Evolutionary conservation across 2,113 vertebrate species (phyloP), one percentile per base, ranked within the genome.

Genomic region (Takifugu flavidus): DNA sequence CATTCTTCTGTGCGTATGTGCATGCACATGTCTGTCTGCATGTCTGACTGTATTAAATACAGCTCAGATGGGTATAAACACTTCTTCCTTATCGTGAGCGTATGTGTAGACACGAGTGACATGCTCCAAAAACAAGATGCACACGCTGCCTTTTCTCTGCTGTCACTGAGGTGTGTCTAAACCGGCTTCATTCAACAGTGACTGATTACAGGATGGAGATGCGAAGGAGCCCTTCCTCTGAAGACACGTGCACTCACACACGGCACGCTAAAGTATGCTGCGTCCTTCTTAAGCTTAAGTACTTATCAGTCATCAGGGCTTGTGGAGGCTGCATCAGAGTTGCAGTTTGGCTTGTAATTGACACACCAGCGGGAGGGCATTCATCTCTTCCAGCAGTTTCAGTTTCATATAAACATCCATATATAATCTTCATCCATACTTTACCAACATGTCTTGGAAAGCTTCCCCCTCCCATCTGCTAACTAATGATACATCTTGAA

Each of bases 121-220:
- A 60, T 61, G 62, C 45, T 80, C 61, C 70, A 62, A 66, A 61
- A 75, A 62, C 64, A 77, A 79, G 64, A 77, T 43, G 29, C 56
- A 26, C 65, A 44, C 63, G 60, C 42, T 46, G 72, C 43, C 68
- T 85, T 80, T 70, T 62, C 58, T 68, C 63, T 81, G 44, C 72
- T 75, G 76, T 80, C 65, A 70, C 56, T 52, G 67, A 65, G 6
- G 43, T 53, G 56, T 43, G 44, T 45, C 73, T 49, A 70, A 52
- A 56, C 45, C 62, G n/a, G 53, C 76, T 69, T 86, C 82, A 67
- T 69, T 86, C 82, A 83, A 52, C 84, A 57, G 64, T 61, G 55
- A 67, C 57, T 87, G 85, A 87, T 88, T 57, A 87, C 78, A 88
- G 83, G 42, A 61, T 58, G 51, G 5, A 46, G 45, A 77, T 27